Evolutionary conservation across 2,888 invertebrate species (phyloP), one percentile per base, ranked within the genome.

Genomic region (Drosophila suboccidentalis): DNA sequence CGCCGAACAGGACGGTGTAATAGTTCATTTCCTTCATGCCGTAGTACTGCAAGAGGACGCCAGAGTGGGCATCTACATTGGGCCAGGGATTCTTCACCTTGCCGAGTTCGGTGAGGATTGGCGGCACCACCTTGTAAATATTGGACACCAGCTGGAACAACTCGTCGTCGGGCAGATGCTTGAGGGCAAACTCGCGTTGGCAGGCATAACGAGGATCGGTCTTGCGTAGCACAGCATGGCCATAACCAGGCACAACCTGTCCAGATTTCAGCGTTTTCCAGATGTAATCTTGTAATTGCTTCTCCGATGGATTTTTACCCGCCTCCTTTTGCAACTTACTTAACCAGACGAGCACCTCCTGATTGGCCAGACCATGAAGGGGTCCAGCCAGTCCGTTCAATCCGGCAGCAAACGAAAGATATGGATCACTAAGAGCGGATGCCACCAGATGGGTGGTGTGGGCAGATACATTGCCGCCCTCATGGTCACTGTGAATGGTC

Each of bases 51-150:
- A 96, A 93, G 17, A 96, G 93, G n/a, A 96, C 96, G 58, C 97
- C 97, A 63, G 96, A 96, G 92, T 97, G 97, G 44, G 97, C 97
- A 91, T 97, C 97, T 72, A 97, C 97, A 93, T 97, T 97, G 60
- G 97, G 97, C 96, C 96, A 97, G 38, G 97, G 97, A 94, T 97
- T 97, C 93, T 96, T 95, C 13, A 96, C 96, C 93, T 97, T 97
- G 71, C 97, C 97, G 67, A 95, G 95, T 86, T 95, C 95, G 79
- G 95, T 93, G 19, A 97, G 94, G 74, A 97, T 94, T 68, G 95
- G 95, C 5, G 97, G 97, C 9, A 96, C 96, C 44, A 97, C 94
- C 91, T 96, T 95, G 94, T 95, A 97, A 3, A 97, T 93, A 85
- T 95, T 95, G 9, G 96, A 94, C 15, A 97, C 97, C 70, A 97